Evolutionary conservation across 2,797 vertebrate species (phyloP), one percentile per base, ranked within the genome.

Genomic region (Vireo griseus): DNA sequence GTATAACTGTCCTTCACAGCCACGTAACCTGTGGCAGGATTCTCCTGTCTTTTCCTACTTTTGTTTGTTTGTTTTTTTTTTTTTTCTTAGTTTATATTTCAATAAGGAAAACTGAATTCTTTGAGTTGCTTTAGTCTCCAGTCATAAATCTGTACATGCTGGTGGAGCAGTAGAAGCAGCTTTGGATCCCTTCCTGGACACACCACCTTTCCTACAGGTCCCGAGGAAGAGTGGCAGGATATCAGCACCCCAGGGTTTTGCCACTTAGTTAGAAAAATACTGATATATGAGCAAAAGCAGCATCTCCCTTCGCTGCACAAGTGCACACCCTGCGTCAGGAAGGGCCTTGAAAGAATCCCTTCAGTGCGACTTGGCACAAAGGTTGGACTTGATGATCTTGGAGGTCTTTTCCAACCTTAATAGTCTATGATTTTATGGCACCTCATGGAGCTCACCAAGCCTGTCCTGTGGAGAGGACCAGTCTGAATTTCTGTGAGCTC

Each of bases 381-480:
- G 11, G 28, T 26, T 35, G 17, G 24, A 40, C 8, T 51, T 35
- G 17, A 22, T 51, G 13, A 14, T 14, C 5, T 31, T 40, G 13
- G 21, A 40, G 25, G 7, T 58, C 2, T 45, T 71, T 71, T 25
- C 44, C 29, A 76, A 11, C 6, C 24, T 25, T 16, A 37, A 62
- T 10, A 71, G 16, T 78, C n/a, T 8, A 9, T 37, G 16, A 37
- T 29, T 79, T 57, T 72, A 12, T 48, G 37, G n/a, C 7, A 40
- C 0, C 7, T 5, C 1, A 0, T 11, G 22, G 16, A 79, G 14
- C 21, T 68, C 37, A 39, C 8, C 40, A 35, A 28, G 12, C 11
- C 24, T 47, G 35, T 10, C 16, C 33, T 44, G 26, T 37, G n/a
- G 31, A 66, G 35, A 52, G 16, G 17, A 62, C 12, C 33, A 59